Base-by-base conservation (phyloP, 2,113 vertebrate genomes). In the Podilymbus podiceps region DNA sequence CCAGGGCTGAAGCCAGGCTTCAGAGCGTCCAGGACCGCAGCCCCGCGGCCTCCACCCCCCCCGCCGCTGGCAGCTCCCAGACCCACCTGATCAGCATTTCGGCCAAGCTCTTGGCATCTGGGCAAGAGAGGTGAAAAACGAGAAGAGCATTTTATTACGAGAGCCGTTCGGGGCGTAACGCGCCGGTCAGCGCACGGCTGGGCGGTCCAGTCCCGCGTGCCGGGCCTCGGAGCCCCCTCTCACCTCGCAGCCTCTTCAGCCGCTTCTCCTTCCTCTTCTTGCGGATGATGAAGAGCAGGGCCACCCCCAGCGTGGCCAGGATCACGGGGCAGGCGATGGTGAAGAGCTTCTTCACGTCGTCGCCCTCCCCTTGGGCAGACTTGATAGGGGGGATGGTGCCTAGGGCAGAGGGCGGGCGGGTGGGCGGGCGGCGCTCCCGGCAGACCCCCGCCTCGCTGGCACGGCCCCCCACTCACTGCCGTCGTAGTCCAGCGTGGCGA, bases 211-310 rank as follows among this genome's bases (percentile, higher is more conserved):
- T n/a, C 22, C 55, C 11, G 40, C 6, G 1, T 21, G 40, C 49
- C 0, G 0, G 0, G 1, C 50, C 52, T 6, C 68, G 2, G 30
- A 55, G 8, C 16, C 75, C 49, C 13, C 3, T 52, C 98, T 98
- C 93, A 99, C 99, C 99, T 98, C 99, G 97, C 28, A 99, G 98
- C 95, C 99, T 98, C 97, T 99, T 99, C 78, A 99, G 98, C 56
- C 99, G 96, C 94, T 99, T 99, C 93, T 99, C 99, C 97, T 99
- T 99, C 97, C 99, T 99, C 95, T 99, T 99, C 97, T 99, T 99
- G 95, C 99, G 99, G 53, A 99, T 98, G 46, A 99, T 98, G 95
- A 99, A 99, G 95, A 99, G 99, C 67, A 99, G 97, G 0, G 99
- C 99, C 75, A 99, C 98, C 13, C 99, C 99, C 31, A 99, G 97